Evolutionary conservation across 92 coral and sea anemone species (phyloP).

Genomic region (Anthopleura xanthogrammica): DNA sequence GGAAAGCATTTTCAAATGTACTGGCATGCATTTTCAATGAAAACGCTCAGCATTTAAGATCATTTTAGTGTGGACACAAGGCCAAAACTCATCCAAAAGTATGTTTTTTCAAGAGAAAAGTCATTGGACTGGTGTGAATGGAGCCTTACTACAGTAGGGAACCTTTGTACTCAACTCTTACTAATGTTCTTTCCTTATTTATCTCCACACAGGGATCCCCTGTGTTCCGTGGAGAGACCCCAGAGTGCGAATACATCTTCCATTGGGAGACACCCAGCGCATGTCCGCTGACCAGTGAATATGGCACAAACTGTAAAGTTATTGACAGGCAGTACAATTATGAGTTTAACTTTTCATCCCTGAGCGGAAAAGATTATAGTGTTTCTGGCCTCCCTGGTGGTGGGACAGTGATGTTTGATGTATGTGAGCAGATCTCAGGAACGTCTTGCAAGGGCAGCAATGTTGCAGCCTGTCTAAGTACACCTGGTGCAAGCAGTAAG

Average conservation of each 20-base stretch:
- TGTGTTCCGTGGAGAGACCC: slow-evolving; percentile 54
- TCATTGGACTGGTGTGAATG: too few relatives aligned
- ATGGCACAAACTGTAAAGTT: slow-evolving; percentile 56
- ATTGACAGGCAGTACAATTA: slow-evolving; percentile 63
- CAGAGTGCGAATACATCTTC: slow-evolving; percentile 75
- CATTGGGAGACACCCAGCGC: slow-evolving; percentile 87
- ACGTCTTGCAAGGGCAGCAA: slow-evolving; percentile 5
- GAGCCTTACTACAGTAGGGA: too few relatives aligned
- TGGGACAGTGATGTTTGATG: slow-evolving; percentile 26
- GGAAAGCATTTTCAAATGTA: too few relatives aligned
- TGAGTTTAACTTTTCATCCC: slow-evolving; percentile 46
- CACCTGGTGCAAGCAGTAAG: neutral
- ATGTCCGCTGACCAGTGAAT: slow-evolving; percentile 52
- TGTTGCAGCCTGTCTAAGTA: slow-evolving; percentile 6
- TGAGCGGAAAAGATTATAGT: slow-evolving; percentile 22
- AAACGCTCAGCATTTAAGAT: too few relatives aligned
- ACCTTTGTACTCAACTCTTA: too few relatives aligned
- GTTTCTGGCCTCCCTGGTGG: slow-evolving; percentile 39
- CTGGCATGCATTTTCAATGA: too few relatives aligned
- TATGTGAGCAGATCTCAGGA: slow-evolving; percentile 31
- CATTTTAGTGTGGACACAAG: too few relatives aligned
- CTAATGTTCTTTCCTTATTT: neutral
- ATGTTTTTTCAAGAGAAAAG: too few relatives aligned
- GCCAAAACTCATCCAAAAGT: too few relatives aligned
- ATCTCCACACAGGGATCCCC: slow-evolving; percentile 67